Base-by-base conservation (phyloP, 2,113 vertebrate species). In the Microtus ochrogaster region DNA sequence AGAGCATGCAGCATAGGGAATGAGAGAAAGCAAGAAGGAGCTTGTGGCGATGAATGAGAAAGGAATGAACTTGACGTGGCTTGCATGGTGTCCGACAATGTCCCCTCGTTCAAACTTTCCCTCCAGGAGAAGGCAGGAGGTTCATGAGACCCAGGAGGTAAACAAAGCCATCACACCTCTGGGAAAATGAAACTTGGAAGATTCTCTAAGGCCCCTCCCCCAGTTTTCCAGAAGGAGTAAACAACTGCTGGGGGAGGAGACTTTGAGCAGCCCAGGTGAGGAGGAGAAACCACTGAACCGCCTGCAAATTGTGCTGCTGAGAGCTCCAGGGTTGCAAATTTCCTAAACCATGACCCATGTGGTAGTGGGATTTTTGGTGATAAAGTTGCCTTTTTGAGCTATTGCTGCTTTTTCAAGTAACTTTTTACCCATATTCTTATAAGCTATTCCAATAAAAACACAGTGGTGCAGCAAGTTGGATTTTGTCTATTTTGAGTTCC, bases 1-100 rank as follows among this genome's bases (percentile, higher is more conserved):
- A 49, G 47, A 87, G 91, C 17, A 26, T 63, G 49, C 52, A 91
- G 49, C 52, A 91, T 70, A 87, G 70, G 55, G 22, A 84, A 96
- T 82, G n/a, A 52, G 36, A 24, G 14, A 92, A 89, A 39, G 39
- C 52, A 94, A 89, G 68, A 92, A 89, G 89, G 49, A 93, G 77
- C 28, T 39, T 72, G 5, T 68, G n/a, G 30, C 11, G 58, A 86
- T 82, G 82, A 36, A 30, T 7, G 92, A 47, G 24, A 83, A 94
- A n/a, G 90, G 47, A 16, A 79, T 17, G 3, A 41, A 44, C 39
- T 22, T 92, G 65, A 63, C 77, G 26, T 58, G 63, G 11, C 2
- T 68, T 68, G 63, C 41, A 68, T 36, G 41, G 33, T 19, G 28
- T 36, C 10, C 12, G 2, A 17, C 61, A 47, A 63, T 66, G 41